phyloP scores from a whole-genome alignment of 2,113 vertebrate genomes.

The Uropsilus gracilis region DNA sequence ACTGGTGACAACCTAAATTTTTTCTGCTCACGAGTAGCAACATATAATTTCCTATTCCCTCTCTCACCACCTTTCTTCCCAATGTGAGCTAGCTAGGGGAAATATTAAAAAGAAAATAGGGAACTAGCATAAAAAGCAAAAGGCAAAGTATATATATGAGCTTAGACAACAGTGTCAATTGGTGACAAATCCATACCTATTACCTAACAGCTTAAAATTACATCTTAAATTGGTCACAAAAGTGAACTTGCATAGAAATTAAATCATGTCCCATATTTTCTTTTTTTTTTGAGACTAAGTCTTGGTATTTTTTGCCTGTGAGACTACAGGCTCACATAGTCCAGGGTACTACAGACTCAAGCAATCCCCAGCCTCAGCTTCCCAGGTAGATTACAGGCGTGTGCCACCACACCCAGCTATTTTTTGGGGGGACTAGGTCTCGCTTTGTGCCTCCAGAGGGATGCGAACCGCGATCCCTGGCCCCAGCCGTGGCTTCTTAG shows the following conservation, averaged over 20 bases:
- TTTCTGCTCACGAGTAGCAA: slow-evolving; percentile 13
- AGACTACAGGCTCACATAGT: no score
- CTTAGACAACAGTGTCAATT: neutral
- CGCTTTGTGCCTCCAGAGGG: no score
- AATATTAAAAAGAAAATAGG: neutral
- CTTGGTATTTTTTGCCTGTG: no score
- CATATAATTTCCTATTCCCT: slow-evolving; percentile 21
- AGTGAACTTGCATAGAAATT: neutral
- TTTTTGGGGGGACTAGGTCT: no score
- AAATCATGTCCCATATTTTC: slow-evolving; percentile 24
- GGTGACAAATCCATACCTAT: neutral
- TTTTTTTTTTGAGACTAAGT: no score
- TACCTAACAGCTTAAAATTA: neutral
- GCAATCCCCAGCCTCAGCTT: no score
- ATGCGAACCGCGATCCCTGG: no score
- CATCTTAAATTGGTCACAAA: neutral
- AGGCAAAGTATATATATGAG: neutral
- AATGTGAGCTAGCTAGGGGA: neutral
- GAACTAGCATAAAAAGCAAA: neutral
- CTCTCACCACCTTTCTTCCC: neutral
- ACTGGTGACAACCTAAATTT: neutral
- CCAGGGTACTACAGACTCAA: no score
- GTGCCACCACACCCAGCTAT: no score
- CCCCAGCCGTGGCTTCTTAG: no score
- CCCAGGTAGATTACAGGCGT: no score